These are phyloP conservation scores for Cactoblastis cactorum DNA, from an alignment of 2,888 invertebrate species.

Conservation along the genomic window DNA sequence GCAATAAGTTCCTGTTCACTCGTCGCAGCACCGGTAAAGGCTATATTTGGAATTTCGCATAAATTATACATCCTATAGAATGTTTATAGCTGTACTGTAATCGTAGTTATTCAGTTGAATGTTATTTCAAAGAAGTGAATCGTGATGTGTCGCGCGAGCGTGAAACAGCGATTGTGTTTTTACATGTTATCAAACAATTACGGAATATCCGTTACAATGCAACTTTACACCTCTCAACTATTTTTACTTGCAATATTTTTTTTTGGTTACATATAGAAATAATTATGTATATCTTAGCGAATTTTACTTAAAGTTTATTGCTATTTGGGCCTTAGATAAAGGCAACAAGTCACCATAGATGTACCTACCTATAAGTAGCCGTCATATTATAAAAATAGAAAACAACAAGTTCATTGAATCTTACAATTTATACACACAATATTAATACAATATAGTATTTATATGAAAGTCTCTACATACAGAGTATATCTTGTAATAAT, in stretches of 20 bases:
- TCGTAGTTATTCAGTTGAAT: background rate
- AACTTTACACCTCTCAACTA: constrained; percentile 1
- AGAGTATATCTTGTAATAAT: too few species aligned
- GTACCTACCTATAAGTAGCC: too few species aligned
- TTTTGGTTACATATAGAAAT: background rate
- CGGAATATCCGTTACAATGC: constrained; percentile 18
- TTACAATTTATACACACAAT: too few species aligned
- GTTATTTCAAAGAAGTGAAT: constrained; percentile 17
- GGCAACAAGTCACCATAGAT: too few species aligned
- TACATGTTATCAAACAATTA: constrained; percentile 21
- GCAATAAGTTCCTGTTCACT: constrained; percentile 6
- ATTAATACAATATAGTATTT: too few species aligned
- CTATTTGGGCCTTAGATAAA: too few species aligned
- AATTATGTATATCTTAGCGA: background rate
- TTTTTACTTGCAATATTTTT: background rate
- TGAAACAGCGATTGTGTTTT: constrained; percentile 2
- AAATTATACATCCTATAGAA: background rate
- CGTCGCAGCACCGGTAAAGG: background rate
- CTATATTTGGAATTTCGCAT: constrained; percentile 8
- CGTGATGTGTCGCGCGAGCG: background rate
- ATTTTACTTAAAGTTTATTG: too few species aligned
- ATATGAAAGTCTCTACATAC: too few species aligned
- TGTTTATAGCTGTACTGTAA: background rate
- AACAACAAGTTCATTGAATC: too few species aligned
- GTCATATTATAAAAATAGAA: too few species aligned